Evolutionary conservation across 2,888 invertebrate genomes (phyloP).

Genomic region (Luffia ferchaultella): DNA sequence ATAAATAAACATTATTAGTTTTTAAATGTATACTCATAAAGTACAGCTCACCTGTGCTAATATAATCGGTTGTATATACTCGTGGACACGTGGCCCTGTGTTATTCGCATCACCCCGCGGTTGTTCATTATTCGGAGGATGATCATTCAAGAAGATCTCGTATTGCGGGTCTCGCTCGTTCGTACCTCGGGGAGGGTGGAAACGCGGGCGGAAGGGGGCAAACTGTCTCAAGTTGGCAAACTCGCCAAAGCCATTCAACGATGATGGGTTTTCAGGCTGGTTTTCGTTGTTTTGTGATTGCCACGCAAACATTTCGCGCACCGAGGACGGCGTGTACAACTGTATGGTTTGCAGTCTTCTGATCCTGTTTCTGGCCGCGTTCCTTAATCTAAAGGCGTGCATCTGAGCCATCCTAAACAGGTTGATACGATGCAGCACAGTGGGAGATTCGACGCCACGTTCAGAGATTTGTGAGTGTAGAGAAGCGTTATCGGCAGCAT

Average conservation of each 20-base stretch:
- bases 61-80: slow-evolving; percentile 54
- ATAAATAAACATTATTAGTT: too few species aligned
- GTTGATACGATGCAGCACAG: slow-evolving; percentile 30
- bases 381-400: slow-evolving; percentile 43
- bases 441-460: not conserved
- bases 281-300: slow-evolving; percentile 28
- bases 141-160: not conserved
- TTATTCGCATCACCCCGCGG: slow-evolving; percentile 14
- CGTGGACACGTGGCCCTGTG: slow-evolving; percentile 34
- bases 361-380: slow-evolving; percentile 44
- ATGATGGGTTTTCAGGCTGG: slow-evolving; percentile 22
- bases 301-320: slow-evolving; percentile 47
- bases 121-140: not conserved
- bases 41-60: slow-evolving; percentile 43
- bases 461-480: too few species aligned
- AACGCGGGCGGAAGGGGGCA: slow-evolving; percentile 28
- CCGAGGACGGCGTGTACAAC: slow-evolving; percentile 48
- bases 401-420: slow-evolving; percentile 48
- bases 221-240: slow-evolving; percentile 13
- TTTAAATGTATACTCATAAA: too few species aligned
- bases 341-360: slow-evolving; percentile 49
- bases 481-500: slow-evolving; percentile 30
- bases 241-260: slow-evolving; percentile 4
- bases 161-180: slow-evolving; percentile 13
- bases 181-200: slow-evolving; percentile 27